phyloP scores from a whole-genome alignment of 2,888 invertebrate species.

The Heliconius ismenius region DNA sequence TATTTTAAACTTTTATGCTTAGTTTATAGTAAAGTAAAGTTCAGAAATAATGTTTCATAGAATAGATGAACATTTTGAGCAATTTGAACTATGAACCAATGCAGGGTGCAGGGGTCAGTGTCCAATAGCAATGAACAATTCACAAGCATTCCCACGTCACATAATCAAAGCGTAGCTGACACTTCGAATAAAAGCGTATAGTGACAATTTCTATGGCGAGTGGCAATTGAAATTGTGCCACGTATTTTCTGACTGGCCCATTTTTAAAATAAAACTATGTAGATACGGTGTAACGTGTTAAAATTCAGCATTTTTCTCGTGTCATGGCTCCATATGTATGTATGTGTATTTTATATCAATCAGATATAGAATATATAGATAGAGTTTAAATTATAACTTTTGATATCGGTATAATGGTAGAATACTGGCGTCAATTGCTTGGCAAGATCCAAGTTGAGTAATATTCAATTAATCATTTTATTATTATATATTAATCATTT shows the following conservation, averaged over 20 bases:
- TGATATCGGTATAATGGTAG: neutral
- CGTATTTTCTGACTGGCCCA: constrained; percentile 35
- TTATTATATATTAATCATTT: too few species aligned
- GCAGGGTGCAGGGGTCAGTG: constrained; percentile 1
- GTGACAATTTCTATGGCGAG: constrained; percentile 41
- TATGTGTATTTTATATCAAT: constrained; percentile 4
- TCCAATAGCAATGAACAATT: constrained; percentile 34
- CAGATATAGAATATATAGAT: neutral
- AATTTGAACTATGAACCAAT: constrained; percentile 12
- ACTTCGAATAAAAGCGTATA: constrained; percentile 41
- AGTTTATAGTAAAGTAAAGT: constrained; percentile 22
- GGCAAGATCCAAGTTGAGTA: too few species aligned
- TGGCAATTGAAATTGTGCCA: constrained; percentile 41
- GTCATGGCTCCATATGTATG: neutral
- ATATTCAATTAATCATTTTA: too few species aligned
- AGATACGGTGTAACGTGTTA: constrained; percentile 32
- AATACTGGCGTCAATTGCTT: neutral
- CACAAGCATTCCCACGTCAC: constrained; percentile 41
- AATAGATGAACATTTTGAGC: neutral
- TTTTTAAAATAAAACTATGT: constrained; percentile 34
- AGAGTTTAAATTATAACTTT: neutral
- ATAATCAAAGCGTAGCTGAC: constrained; percentile 43
- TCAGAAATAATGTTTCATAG: constrained; percentile 10
- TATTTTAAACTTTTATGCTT: constrained; percentile 25
- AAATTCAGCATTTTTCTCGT: constrained; percentile 29